phyloP scores from a whole-genome alignment of 2,888 invertebrate genomes.

The Dicranocentrus wangi region DNA sequence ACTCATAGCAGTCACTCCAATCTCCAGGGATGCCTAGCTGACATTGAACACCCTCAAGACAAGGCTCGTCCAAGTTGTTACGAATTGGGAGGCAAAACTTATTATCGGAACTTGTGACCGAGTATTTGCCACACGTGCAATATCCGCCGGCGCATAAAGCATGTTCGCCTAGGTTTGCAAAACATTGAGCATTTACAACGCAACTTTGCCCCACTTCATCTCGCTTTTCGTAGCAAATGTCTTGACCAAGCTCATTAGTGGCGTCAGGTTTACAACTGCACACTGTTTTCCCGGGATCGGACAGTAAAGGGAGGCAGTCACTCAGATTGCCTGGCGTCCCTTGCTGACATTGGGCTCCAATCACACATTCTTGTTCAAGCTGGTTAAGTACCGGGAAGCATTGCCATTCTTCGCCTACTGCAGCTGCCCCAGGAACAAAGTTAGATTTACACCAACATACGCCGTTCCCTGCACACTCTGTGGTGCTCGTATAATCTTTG shows the following conservation, averaged over 20 bases:
- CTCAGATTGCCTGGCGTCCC: not conserved
- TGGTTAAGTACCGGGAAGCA: too few relatives aligned
- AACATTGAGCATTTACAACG: conserved; percentile 26
- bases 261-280: not conserved
- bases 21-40: not conserved
- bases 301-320: not conserved
- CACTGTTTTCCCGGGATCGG: not conserved
- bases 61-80: not conserved
- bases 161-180: not conserved
- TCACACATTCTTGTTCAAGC: not conserved
- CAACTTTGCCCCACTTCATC: conserved; percentile 16
- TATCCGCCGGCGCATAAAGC: not conserved
- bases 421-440: too few relatives aligned
- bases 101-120: not conserved
- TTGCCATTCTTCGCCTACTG: too few relatives aligned
- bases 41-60: not conserved
- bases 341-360: not conserved
- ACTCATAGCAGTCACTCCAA: not conserved
- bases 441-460: too few relatives aligned
- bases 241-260: not conserved
- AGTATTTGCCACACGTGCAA: not conserved
- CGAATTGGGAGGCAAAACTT: not conserved
- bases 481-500: too few relatives aligned
- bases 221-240: not conserved
- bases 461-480: too few relatives aligned